Conservation (phyloP, 2,797 vertebrate genomes). For the Balearica regulorum region DNA sequence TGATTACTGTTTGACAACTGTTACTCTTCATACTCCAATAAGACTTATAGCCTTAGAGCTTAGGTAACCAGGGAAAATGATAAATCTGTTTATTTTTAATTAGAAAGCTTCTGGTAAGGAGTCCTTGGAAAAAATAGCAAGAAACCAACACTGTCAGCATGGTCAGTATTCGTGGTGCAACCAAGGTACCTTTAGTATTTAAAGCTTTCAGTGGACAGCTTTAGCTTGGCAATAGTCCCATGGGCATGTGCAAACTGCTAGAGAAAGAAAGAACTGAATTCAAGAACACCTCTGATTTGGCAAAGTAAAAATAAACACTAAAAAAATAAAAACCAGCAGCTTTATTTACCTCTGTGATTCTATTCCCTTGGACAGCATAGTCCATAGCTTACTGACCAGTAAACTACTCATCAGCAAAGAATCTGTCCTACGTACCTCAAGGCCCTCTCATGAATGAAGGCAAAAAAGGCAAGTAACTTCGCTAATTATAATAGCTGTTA, state of each 20-base stretch:
- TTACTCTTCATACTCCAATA: neutral
- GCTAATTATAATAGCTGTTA: neutral
- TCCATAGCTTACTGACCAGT: neutral
- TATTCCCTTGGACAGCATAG: neutral
- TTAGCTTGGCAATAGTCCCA: neutral
- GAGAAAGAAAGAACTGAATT: neutral
- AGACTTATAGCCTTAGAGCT: neutral
- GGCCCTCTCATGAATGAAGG: neutral
- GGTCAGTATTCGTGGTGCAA: neutral
- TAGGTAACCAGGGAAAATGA: constrained; percentile 9
- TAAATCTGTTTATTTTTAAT: constrained; percentile 73
- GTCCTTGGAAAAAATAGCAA: neutral
- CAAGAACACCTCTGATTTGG: neutral
- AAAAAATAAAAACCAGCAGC: neutral
- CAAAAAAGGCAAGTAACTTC: neutral
- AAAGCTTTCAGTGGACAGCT: constrained; percentile 29
- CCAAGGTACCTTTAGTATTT: constrained; percentile 38
- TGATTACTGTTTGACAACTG: neutral
- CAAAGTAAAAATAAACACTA: neutral
- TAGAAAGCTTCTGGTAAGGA: constrained; percentile 53
- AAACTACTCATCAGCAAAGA: neutral
- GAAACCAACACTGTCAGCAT: constrained; percentile 29
- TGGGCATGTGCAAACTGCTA: neutral
- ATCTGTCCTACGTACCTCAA: neutral
- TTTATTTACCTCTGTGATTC: neutral